These are phyloP conservation scores for Tachycineta bicolor DNA, from an alignment of 2,113 vertebrate species.

Conservation along the genomic window DNA sequence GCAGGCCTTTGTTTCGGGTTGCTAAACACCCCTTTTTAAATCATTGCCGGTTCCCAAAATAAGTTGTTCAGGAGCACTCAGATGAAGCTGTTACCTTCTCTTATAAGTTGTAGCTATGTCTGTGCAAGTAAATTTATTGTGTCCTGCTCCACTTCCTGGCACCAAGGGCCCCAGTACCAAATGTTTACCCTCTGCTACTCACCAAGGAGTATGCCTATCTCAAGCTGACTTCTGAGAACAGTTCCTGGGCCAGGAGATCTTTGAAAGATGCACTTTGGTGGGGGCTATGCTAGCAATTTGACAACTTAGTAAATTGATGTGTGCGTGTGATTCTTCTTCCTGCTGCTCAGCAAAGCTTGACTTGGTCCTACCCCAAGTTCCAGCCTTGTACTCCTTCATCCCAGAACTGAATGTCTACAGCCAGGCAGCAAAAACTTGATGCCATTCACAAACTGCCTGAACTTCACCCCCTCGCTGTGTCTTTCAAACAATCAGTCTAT, in stretches of 20 bases:
- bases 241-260: background rate
- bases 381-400: background rate
- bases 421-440: background rate
- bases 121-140: background rate
- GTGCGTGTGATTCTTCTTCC: background rate
- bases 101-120: background rate
- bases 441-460: background rate
- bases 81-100: background rate
- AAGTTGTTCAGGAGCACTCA: background rate
- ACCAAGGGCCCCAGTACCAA: too few species aligned
- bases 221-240: background rate
- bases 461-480: background rate
- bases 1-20: background rate
- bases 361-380: background rate
- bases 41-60: background rate
- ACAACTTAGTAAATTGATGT: background rate
- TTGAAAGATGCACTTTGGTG: background rate
- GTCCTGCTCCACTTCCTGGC: background rate
- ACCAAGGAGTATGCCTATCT: background rate
- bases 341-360: background rate
- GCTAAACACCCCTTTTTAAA: background rate
- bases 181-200: background rate
- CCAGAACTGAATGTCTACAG: background rate
- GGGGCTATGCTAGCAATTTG: background rate
- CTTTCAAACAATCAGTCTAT: background rate